These are phyloP conservation scores for Alouatta palliata DNA, from an alignment of 2,113 vertebrate species.

Conservation along the genomic window DNA sequence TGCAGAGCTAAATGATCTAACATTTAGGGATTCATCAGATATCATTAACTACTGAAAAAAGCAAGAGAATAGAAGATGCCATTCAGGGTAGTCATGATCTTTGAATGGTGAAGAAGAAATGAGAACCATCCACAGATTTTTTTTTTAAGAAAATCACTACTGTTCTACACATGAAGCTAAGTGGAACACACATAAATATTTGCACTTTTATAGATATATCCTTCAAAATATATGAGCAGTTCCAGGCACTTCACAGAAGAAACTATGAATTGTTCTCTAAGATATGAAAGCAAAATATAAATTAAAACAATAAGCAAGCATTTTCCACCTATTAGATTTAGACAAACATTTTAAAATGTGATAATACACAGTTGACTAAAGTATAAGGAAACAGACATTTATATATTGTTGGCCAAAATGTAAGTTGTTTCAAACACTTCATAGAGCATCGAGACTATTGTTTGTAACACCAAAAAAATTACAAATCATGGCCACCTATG, in stretches of 20 bases:
- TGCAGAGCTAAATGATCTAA: not conserved
- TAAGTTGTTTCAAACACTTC: not conserved
- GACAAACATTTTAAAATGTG: not conserved
- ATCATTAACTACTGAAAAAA: not conserved
- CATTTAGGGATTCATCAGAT: not conserved
- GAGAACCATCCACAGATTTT: not conserved
- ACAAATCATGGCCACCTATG: not conserved
- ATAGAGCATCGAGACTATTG: not conserved
- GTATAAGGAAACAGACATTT: not conserved
- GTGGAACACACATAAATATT: not conserved
- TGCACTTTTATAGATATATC: not conserved
- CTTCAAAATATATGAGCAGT: not conserved
- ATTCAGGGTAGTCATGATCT: not conserved
- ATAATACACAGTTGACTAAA: not conserved
- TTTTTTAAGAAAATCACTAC: not conserved
- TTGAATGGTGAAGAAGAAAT: not conserved
- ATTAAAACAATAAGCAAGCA: not conserved
- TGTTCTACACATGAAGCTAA: not conserved
- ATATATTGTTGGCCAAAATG: not conserved
- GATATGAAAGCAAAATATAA: not conserved
- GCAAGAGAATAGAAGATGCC: not conserved
- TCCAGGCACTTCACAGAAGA: not conserved
- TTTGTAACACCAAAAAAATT: not conserved
- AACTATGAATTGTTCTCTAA: not conserved
- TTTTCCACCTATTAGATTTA: conserved; percentile 2